phyloP scores from a whole-genome alignment of 2,888 invertebrate species.

The Megastigmus dorsalis region DNA sequence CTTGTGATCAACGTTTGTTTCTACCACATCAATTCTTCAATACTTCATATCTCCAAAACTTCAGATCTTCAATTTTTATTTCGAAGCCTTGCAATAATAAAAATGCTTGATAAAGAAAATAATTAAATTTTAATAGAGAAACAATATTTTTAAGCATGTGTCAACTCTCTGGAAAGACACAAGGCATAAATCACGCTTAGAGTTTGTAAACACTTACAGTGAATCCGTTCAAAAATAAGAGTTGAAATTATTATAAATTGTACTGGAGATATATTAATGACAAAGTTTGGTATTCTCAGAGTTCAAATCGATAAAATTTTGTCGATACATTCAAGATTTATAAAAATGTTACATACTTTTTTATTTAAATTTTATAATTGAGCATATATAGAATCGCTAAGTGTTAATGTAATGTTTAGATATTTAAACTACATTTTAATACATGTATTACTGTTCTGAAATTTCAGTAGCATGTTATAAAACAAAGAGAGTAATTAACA shows the following conservation, averaged over 20 bases:
- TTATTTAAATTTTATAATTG: neutral
- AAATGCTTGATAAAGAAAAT: conserved; percentile 33
- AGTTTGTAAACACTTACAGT: neutral
- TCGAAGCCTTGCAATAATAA: conserved; percentile 45
- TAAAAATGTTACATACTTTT: conserved; percentile 21
- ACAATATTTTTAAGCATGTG: conserved; percentile 21
- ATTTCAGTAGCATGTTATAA: conserved; percentile 15
- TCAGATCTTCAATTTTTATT: conserved; percentile 45
- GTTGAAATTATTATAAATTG: neutral
- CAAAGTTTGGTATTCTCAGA: neutral
- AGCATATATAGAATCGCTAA: neutral
- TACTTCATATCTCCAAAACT: conserved; percentile 47
- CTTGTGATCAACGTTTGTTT: conserved; percentile 52
- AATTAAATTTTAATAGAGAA: conserved; percentile 1
- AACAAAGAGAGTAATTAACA: conserved; percentile 1
- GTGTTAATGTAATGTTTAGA: neutral
- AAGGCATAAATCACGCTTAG: too few relatives aligned
- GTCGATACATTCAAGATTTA: conserved; percentile 8
- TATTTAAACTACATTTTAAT: conserved; percentile 16
- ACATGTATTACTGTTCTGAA: conserved; percentile 13
- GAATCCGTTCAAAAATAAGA: conserved; percentile 2
- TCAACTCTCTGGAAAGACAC: neutral
- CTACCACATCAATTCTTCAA: conserved; percentile 50
- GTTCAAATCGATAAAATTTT: neutral
- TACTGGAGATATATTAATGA: neutral